Conservation (phyloP, 2,113 vertebrate species). For the Pteropus alecto region DNA sequence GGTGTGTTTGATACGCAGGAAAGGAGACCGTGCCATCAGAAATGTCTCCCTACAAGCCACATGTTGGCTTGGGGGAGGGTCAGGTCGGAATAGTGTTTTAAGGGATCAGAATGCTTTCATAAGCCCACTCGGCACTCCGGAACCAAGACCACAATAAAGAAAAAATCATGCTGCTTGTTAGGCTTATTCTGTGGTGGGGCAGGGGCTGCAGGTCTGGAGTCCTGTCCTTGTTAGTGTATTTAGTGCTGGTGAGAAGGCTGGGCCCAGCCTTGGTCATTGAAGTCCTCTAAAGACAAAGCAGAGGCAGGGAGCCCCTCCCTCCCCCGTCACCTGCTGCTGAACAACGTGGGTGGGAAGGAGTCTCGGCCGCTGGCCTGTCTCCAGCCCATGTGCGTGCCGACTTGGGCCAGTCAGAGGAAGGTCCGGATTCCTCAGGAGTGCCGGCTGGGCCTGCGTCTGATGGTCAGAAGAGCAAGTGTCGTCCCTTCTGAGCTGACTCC, state of each 20-base stretch:
- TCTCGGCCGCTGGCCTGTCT: neutral
- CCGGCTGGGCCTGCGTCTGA: neutral
- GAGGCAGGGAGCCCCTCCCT: neutral
- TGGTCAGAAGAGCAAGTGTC: neutral
- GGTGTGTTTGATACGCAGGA: neutral
- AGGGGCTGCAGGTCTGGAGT: neutral
- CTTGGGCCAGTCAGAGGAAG: neutral
- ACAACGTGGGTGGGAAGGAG: neutral
- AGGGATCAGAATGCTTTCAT: neutral
- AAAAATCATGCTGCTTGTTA: slow-evolving; percentile 6
- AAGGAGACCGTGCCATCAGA: neutral
- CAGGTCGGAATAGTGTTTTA: neutral
- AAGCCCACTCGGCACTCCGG: neutral
- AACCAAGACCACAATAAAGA: neutral
- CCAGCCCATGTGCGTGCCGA: neutral
- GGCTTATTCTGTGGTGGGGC: neutral
- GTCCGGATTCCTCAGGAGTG: neutral
- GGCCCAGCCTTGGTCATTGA: neutral
- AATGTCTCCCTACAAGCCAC: neutral
- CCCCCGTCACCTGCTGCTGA: slow-evolving; percentile 45
- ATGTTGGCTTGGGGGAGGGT: neutral
- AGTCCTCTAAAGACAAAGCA: neutral
- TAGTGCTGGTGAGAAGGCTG: slow-evolving; percentile 61
- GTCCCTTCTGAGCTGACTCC: neutral
- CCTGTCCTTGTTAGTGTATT: slow-evolving; percentile 76